phyloP scores from a whole-genome alignment of 2,888 invertebrate species.

The Himalopsyche anomala region DNA sequence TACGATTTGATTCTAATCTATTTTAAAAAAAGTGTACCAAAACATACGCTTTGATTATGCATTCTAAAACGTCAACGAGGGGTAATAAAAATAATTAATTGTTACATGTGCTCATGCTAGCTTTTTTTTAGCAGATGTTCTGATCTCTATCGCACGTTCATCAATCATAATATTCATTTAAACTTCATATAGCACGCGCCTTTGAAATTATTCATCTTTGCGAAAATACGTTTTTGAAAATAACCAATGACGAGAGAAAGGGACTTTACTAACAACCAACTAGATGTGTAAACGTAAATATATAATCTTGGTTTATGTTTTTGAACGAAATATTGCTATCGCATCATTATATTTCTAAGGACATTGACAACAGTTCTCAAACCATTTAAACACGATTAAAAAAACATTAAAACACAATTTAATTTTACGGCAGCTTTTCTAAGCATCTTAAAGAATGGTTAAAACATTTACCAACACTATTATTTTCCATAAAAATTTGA shows the following conservation, averaged over 20 bases:
- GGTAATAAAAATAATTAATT: too few species aligned
- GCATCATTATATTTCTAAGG: not conserved
- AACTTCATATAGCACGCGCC: not conserved
- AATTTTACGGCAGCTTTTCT: too few species aligned
- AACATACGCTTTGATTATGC: too few species aligned
- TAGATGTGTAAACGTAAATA: too few species aligned
- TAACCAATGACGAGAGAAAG: conserved; percentile 22
- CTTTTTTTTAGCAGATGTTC: not conserved
- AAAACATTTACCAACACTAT: too few species aligned
- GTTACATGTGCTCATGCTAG: not conserved
- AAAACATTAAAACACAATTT: too few species aligned
- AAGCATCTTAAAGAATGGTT: too few species aligned
- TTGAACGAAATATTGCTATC: conserved; percentile 5
- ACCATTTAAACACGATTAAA: not conserved
- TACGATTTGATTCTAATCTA: too few species aligned
- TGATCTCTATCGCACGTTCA: not conserved
- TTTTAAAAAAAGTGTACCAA: too few species aligned
- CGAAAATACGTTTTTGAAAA: conserved; percentile 15
- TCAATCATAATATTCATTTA: conserved; percentile 19
- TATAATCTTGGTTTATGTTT: not conserved
- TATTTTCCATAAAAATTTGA: too few species aligned
- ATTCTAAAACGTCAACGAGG: too few species aligned
- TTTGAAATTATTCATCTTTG: not conserved
- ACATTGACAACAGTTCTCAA: not conserved
- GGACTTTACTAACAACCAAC: not conserved